Evolutionary conservation across 2,797 vertebrate genomes (phyloP).

Genomic region (Smutsia gigantea): DNA sequence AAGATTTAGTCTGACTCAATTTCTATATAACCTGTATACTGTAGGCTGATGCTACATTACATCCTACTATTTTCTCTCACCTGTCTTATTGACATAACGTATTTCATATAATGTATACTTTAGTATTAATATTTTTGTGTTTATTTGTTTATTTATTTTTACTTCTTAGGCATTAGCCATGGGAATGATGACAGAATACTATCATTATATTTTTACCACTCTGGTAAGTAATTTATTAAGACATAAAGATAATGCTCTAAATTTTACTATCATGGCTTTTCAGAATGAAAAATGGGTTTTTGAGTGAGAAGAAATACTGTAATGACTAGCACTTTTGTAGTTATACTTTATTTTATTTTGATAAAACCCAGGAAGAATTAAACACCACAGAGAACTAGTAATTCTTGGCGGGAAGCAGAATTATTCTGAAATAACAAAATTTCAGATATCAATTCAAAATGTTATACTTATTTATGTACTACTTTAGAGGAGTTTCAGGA

Average conservation of each 20-base stretch:
- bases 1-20: slow-evolving; percentile 80
- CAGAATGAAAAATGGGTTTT: slow-evolving; percentile 53
- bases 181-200: slow-evolving; percentile 99
- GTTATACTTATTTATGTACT: slow-evolving; percentile 25
- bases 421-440: slow-evolving; percentile 50
- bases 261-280: slow-evolving; percentile 71
- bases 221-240: slow-evolving; percentile 92
- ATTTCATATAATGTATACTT: slow-evolving; percentile 50
- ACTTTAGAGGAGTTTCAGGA: neutral
- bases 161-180: slow-evolving; percentile 94
- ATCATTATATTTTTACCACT: slow-evolving; percentile 99
- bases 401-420: neutral
- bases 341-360: slow-evolving; percentile 67
- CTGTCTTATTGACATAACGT: slow-evolving; percentile 33
- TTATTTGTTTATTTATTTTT: slow-evolving; percentile 57
- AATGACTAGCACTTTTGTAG: slow-evolving; percentile 45
- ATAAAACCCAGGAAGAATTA: slow-evolving; percentile 65
- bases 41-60: slow-evolving; percentile 52
- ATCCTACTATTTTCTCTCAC: slow-evolving; percentile 66
- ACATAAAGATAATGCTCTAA: neutral
- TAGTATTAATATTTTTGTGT: slow-evolving; percentile 76
- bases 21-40: slow-evolving; percentile 74
- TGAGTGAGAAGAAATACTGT: slow-evolving; percentile 35
- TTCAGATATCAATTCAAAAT: slow-evolving; percentile 56
- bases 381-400: slow-evolving; percentile 24